A percentile compares a stretch with the other conserved stretches of the same genome.
phyloP scores from a whole-genome alignment of 1,140 invertebrate genomes.

The Drosophila mayri region DNA sequence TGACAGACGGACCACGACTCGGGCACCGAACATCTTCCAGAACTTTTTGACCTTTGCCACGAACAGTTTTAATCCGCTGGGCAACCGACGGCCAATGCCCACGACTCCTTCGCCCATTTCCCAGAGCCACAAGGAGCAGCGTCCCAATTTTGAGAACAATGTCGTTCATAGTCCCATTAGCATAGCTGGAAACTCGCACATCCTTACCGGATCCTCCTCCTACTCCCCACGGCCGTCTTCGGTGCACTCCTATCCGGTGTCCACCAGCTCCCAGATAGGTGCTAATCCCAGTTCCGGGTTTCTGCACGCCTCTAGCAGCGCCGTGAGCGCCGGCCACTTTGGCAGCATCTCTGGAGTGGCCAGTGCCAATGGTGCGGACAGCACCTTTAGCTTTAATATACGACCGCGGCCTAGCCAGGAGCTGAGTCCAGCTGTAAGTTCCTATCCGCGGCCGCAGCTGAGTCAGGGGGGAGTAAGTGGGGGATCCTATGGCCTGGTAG shows the following conservation, averaged over 20 bases:
- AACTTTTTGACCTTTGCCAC: constrained; percentile 73
- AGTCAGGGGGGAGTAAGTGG: constrained; percentile 9
- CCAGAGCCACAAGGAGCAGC: constrained; percentile 49
- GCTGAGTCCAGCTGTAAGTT: constrained; percentile 29
- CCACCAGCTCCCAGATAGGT: constrained; percentile 56
- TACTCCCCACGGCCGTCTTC: constrained; percentile 45
- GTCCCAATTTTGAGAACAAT: constrained; percentile 42
- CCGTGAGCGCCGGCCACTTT: constrained; percentile 62
- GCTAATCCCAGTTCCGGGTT: constrained; percentile 38
- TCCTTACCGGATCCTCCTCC: constrained; percentile 1
- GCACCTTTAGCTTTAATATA: constrained; percentile 82
- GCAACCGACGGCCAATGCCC: constrained; percentile 45
- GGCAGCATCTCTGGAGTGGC: constrained; percentile 74
- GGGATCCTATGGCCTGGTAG: constrained; percentile 50
- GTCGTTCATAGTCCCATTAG: constrained; percentile 58
- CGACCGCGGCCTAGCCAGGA: constrained; percentile 70
- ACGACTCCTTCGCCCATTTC: constrained; percentile 45
- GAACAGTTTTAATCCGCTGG: constrained; percentile 59
- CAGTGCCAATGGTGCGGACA: constrained; percentile 76
- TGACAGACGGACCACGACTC: constrained; percentile 61
- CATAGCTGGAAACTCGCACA: constrained; percentile 13
- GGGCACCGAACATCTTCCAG: constrained; percentile 73
- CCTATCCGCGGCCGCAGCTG: constrained; percentile 44
- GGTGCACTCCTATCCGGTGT: constrained; percentile 41
- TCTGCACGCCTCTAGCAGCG: constrained; percentile 72